Conservation (phyloP, 2,888 invertebrate genomes). For the Hipparchia semele region DNA sequence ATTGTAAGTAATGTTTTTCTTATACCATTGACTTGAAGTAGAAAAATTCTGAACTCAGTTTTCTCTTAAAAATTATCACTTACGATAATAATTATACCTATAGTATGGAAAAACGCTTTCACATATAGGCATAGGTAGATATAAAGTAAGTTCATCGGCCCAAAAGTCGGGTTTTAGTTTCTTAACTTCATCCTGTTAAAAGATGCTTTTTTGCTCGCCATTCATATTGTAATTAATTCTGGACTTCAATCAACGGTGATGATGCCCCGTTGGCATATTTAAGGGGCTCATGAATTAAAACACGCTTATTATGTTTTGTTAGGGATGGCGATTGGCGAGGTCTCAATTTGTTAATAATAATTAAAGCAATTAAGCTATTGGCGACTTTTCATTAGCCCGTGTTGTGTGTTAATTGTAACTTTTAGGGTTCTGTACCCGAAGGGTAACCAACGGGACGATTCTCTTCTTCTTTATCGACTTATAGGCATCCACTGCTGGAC, state of each 20-base stretch:
- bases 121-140: no score
- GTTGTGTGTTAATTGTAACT: conserved; percentile 35
- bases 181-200: conserved; percentile 41
- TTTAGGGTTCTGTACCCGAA: not conserved
- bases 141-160: not conserved
- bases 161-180: not conserved
- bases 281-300: conserved; percentile 76
- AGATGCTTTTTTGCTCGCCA: conserved; percentile 39
- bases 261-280: conserved; percentile 61
- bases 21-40: no score
- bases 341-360: conserved; percentile 75
- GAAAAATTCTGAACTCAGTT: no score
- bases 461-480: no score
- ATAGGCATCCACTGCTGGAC: no score
- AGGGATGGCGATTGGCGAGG: conserved; percentile 51
- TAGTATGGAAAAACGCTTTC: no score
- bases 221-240: conserved; percentile 73
- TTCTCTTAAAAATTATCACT: no score
- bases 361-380: conserved; percentile 62
- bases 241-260: conserved; percentile 68
- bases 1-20: no score
- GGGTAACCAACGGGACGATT: no score
- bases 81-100: no score
- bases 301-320: conserved; percentile 60
- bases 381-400: conserved; percentile 42